These are phyloP conservation scores for Corella eumyota DNA, from an alignment of 23 tunicate genomes.

Conservation along the genomic window DNA sequence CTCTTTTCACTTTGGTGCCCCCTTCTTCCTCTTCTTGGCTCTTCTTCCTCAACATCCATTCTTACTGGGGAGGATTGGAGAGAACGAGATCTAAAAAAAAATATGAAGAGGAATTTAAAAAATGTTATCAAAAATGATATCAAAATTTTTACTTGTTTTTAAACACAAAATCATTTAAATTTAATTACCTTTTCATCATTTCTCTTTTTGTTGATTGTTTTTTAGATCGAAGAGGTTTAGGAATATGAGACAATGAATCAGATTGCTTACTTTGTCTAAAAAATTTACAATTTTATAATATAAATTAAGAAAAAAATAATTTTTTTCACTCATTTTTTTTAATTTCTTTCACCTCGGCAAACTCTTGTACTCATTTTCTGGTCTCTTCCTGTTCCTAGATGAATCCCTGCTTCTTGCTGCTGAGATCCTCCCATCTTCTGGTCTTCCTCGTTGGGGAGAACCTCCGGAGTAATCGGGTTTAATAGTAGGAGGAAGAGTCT, in stretches of 20 bases:
- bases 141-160: too few relatives aligned
- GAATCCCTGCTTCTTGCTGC: conserved; percentile 48
- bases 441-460: conserved; percentile 22
- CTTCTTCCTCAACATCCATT: conserved; percentile 19
- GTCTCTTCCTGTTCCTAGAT: conserved; percentile 33
- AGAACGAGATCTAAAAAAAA: conserved; percentile 53
- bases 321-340: too few relatives aligned
- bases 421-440: conserved; percentile 9
- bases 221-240: conserved; percentile 45
- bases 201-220: conserved; percentile 37
- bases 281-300: too few relatives aligned
- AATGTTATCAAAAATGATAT: too few relatives aligned
- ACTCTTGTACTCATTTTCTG: too few relatives aligned
- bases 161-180: too few relatives aligned
- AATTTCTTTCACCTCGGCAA: too few relatives aligned
- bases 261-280: conserved; percentile 1
- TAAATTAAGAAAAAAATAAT: too few relatives aligned
- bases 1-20: conserved; percentile 1
- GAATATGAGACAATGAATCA: conserved; percentile 18
- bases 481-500: conserved; percentile 3
- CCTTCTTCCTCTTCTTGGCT: conserved; percentile 15
- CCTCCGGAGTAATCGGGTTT: conserved; percentile 22
- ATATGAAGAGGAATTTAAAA: too few relatives aligned
- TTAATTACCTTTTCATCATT: conserved; percentile 34
- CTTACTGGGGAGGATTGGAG: conserved; percentile 49